Evolutionary conservation across 2,113 vertebrate species (phyloP).

Genomic region (Leptodactylus fuscus): DNA sequence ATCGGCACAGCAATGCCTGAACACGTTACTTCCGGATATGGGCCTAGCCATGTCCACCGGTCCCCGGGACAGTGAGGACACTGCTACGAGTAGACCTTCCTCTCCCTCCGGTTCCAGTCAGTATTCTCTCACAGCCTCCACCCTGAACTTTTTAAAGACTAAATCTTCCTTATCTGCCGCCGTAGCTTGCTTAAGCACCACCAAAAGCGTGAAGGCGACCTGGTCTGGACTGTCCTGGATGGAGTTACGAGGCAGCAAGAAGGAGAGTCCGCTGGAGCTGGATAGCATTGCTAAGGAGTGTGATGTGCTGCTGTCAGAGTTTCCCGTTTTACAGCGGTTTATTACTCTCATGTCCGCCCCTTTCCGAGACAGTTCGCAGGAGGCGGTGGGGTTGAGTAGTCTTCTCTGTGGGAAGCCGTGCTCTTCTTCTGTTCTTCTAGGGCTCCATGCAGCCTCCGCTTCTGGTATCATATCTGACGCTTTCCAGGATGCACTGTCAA

Average conservation of each 20-base stretch:
- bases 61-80: slow-evolving; percentile 61
- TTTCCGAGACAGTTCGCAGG: slow-evolving; percentile 68
- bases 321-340: slow-evolving; percentile 81
- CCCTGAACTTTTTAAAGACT: slow-evolving; percentile 88
- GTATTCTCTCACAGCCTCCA: slow-evolving; percentile 84
- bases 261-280: slow-evolving; percentile 80
- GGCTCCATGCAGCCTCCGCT: slow-evolving; percentile 78
- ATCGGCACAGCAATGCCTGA: slow-evolving; percentile 75
- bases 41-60: slow-evolving; percentile 63
- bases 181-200: slow-evolving; percentile 82
- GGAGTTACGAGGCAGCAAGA: slow-evolving; percentile 82
- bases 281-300: slow-evolving; percentile 88
- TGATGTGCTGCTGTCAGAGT: slow-evolving; percentile 82
- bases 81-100: slow-evolving; percentile 57
- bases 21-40: slow-evolving; percentile 70
- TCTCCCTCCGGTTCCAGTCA: slow-evolving; percentile 65
- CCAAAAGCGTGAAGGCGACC: slow-evolving; percentile 68
- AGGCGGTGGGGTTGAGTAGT: slow-evolving; percentile 67
- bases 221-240: slow-evolving; percentile 84
- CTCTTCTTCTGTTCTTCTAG: slow-evolving; percentile 81
- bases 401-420: slow-evolving; percentile 79
- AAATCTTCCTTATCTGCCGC: slow-evolving; percentile 81
- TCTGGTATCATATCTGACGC: slow-evolving; percentile 75
- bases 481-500: slow-evolving; percentile 82
- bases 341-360: slow-evolving; percentile 83